Evolutionary conservation across 1,140 invertebrate genomes (phyloP).

Genomic region (Cyphomyrmex costatus): DNA sequence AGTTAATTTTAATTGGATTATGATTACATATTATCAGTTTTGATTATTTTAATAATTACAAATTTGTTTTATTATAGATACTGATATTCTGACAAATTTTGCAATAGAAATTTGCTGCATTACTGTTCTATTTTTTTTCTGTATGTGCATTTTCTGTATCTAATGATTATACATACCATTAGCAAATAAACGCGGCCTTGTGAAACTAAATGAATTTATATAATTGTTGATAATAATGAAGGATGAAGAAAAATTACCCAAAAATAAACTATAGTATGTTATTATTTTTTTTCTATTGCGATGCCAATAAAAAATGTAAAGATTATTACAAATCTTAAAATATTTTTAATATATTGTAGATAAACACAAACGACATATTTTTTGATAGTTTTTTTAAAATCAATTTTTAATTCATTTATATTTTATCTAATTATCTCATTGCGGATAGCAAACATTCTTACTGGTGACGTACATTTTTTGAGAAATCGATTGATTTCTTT

Average conservation of each 20-base stretch:
- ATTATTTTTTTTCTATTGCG: background rate
- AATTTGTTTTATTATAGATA: no score
- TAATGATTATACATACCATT: background rate
- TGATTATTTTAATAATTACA: background rate
- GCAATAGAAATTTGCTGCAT: background rate
- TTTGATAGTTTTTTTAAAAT: background rate
- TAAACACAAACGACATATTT: background rate
- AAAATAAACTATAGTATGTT: slow-evolving; percentile 1
- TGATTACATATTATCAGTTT: background rate
- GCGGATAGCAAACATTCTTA: background rate
- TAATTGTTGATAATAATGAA: background rate
- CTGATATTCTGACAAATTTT: background rate
- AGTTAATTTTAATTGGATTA: background rate
- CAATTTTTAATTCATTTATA: slow-evolving; percentile 1
- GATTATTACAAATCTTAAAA: background rate
- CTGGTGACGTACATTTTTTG: background rate
- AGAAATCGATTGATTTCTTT: background rate
- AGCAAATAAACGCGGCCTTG: slow-evolving; percentile 9
- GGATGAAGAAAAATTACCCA: background rate
- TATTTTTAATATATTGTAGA: background rate
- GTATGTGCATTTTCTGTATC: background rate
- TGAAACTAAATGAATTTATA: slow-evolving; percentile 12
- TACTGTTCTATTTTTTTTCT: background rate
- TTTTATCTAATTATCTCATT: background rate
- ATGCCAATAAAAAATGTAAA: background rate